Percentiles rank a stretch among this genome's conserved stretches.
Conservation (phyloP, 2,797 vertebrate species). For the Pelodytes ibericus region DNA sequence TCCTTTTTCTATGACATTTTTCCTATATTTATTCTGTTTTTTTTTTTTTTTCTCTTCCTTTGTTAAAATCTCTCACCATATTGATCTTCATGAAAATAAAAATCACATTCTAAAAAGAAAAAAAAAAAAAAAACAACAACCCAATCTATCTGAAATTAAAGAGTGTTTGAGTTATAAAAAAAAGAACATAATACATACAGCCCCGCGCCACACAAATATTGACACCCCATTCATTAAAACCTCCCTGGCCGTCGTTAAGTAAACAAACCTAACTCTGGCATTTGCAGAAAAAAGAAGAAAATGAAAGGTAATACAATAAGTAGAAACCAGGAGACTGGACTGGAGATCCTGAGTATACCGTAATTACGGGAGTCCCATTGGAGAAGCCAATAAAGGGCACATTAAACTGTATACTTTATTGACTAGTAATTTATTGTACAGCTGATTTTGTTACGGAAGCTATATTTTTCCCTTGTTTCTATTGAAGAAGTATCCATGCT, state of each 20-base stretch:
- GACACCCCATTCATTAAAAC: conserved; percentile 68
- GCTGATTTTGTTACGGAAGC: background rate
- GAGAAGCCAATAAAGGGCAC: background rate
- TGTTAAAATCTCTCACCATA: conserved; percentile 24
- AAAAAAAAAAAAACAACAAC: conserved; percentile 53
- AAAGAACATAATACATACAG: conserved; percentile 61
- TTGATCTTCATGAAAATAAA: conserved; percentile 55
- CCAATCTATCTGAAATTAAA: conserved; percentile 58
- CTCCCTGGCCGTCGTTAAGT: conserved; percentile 65
- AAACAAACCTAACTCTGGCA: conserved; percentile 68
- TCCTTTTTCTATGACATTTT: conserved; percentile 5
- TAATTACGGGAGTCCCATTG: conserved; percentile 13
- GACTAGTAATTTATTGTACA: background rate
- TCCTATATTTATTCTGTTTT: background rate
- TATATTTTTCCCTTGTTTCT: background rate
- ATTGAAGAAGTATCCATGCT: background rate
- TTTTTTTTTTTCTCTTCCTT: background rate
- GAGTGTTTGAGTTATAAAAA: conserved; percentile 54
- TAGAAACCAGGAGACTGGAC: conserved; percentile 60
- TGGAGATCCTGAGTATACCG: conserved; percentile 4
- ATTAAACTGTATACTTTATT: background rate
- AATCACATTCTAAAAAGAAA: background rate
- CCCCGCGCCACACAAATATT: conserved; percentile 60
- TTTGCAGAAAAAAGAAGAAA: conserved; percentile 67
- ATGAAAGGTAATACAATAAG: conserved; percentile 70